These are phyloP conservation scores for Olivierus martensii DNA, from an alignment of 1,140 invertebrate genomes.

Conservation along the genomic window DNA sequence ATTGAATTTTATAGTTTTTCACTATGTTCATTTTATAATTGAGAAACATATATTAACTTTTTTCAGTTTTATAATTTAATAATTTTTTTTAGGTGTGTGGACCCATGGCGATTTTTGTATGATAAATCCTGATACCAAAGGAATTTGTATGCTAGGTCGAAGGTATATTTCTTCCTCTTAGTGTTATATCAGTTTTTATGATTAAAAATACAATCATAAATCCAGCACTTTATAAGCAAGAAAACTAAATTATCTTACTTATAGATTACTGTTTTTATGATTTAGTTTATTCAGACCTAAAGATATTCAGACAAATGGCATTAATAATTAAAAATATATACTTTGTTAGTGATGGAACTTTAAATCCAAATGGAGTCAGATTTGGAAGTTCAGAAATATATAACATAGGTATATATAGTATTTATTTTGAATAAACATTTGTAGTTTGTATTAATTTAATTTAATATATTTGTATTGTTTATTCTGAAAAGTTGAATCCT, in stretches of 20 bases:
- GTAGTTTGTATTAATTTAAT: neutral
- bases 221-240: too few species aligned
- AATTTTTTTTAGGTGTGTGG: constrained; percentile 34
- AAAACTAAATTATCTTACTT: too few species aligned
- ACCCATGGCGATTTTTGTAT: constrained; percentile 43
- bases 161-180: constrained; percentile 5
- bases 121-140: constrained; percentile 37
- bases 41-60: too few species aligned
- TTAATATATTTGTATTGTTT: neutral
- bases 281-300: too few species aligned
- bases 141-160: constrained; percentile 41
- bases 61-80: too few species aligned
- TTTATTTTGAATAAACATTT: neutral
- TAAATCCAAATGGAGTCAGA: constrained; percentile 45
- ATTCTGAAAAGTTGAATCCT: constrained; percentile 27
- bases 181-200: too few species aligned
- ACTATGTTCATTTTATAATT: too few species aligned
- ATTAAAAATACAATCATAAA: too few species aligned
- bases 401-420: constrained; percentile 33
- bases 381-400: constrained; percentile 49
- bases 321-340: neutral
- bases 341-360: constrained; percentile 38
- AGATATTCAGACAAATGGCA: too few species aligned
- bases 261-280: too few species aligned
- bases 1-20: too few species aligned